Evolutionary conservation across 2,888 invertebrate species (phyloP).

Genomic region (Cosmia trapezina): DNA sequence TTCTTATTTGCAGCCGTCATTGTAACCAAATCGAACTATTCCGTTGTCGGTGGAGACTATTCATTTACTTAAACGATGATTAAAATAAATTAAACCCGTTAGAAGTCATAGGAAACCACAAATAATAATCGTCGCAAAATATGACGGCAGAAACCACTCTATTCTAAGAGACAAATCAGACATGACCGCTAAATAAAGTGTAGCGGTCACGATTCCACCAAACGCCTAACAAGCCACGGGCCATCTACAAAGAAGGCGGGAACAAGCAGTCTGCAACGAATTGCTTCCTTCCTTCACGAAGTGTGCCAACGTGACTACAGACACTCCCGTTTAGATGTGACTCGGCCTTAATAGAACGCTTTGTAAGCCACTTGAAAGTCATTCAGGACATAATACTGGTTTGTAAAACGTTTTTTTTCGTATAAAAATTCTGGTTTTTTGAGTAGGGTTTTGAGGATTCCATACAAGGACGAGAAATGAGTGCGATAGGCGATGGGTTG

Average conservation of each 20-base stretch:
- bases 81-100: background rate
- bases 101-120: background rate
- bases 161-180: conserved; percentile 5
- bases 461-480: too few species aligned
- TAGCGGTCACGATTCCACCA: conserved; percentile 39
- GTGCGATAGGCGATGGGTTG: too few species aligned
- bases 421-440: conserved; percentile 36
- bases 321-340: conserved; percentile 43
- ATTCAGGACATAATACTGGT: conserved; percentile 28
- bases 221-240: conserved; percentile 48
- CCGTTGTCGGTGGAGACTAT: too few species aligned
- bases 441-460: conserved; percentile 12
- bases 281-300: conserved; percentile 69
- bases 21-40: too few species aligned
- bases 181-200: conserved; percentile 13
- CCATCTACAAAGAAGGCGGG: conserved; percentile 60
- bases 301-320: conserved; percentile 65
- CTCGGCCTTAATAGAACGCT: conserved; percentile 46
- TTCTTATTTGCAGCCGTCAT: too few species aligned
- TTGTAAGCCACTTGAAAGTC: conserved; percentile 40
- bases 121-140: background rate
- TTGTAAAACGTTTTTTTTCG: conserved; percentile 44
- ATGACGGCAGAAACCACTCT: background rate
- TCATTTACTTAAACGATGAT: background rate
- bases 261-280: conserved; percentile 62